These are phyloP conservation scores for Torymus tubicola DNA, from an alignment of 2,888 invertebrate species.

Conservation along the genomic window DNA sequence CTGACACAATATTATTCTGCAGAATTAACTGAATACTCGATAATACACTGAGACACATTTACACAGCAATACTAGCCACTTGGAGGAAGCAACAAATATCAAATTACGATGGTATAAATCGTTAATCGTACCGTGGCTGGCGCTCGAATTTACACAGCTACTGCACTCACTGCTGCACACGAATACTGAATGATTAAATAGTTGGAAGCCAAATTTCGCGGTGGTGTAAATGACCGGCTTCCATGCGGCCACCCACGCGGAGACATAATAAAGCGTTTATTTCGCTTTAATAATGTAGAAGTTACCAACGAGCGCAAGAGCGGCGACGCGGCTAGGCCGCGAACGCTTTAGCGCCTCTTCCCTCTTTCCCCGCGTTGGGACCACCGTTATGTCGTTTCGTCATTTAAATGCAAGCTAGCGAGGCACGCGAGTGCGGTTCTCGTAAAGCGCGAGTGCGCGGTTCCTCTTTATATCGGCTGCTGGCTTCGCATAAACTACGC, in stretches of 20 bases:
- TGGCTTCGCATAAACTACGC: background rate
- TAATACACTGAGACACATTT: no score
- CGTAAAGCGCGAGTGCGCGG: conserved; percentile 32
- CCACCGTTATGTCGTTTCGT: background rate
- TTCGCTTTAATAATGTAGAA: conserved; percentile 50
- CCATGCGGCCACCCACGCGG: background rate
- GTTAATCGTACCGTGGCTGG: conserved; percentile 33
- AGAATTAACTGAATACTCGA: no score
- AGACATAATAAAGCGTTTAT: conserved; percentile 56
- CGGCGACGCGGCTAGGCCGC: background rate
- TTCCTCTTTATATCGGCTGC: background rate
- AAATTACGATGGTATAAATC: conserved; percentile 41
- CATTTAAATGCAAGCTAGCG: conserved; percentile 34
- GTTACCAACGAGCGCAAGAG: conserved; percentile 31
- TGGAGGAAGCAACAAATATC: conserved; percentile 19
- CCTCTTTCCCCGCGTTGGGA: background rate
- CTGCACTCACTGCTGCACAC: background rate
- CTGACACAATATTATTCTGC: no score
- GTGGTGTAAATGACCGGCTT: conserved; percentile 46
- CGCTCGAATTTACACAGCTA: conserved; percentile 39
- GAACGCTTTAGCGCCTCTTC: background rate
- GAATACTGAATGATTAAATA: conserved; percentile 52
- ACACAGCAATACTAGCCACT: background rate
- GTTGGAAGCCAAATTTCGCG: conserved; percentile 49
- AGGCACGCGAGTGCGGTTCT: background rate